phyloP scores from a whole-genome alignment of 2,797 vertebrate genomes.

The Aphelocoma californica region DNA sequence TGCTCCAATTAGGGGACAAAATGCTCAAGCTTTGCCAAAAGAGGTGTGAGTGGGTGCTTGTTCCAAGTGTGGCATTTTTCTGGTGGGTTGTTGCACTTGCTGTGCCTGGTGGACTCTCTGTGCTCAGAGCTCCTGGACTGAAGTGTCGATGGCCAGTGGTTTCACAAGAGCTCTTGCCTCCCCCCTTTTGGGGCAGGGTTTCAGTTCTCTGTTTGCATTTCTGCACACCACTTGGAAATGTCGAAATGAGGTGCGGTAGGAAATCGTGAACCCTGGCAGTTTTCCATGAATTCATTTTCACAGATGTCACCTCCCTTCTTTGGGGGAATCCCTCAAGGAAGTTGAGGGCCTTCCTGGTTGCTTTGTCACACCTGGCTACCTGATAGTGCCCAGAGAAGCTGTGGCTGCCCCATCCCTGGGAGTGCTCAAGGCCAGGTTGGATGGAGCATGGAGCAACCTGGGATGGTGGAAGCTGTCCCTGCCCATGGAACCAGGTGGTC shows the following conservation, averaged over 20 bases:
- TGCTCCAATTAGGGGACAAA: neutral
- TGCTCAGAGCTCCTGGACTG: neutral
- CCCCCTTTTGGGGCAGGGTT: neutral
- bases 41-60: neutral
- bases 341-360: neutral
- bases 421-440: neutral
- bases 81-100: neutral
- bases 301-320: neutral
- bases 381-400: neutral
- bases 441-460: rapidly evolving
- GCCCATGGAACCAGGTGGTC: neutral
- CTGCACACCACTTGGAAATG: neutral
- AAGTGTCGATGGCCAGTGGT: rapidly evolving
- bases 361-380: neutral
- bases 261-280: neutral
- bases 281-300: neutral
- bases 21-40: neutral
- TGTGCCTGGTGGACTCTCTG: neutral
- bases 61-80: neutral
- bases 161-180: neutral
- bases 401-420: neutral
- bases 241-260: neutral
- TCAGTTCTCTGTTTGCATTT: conserved; percentile 13
- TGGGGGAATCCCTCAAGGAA: neutral
- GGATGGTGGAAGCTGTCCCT: neutral